phyloP scores from a whole-genome alignment of 2,888 invertebrate species.

The Baronia brevicornis region DNA sequence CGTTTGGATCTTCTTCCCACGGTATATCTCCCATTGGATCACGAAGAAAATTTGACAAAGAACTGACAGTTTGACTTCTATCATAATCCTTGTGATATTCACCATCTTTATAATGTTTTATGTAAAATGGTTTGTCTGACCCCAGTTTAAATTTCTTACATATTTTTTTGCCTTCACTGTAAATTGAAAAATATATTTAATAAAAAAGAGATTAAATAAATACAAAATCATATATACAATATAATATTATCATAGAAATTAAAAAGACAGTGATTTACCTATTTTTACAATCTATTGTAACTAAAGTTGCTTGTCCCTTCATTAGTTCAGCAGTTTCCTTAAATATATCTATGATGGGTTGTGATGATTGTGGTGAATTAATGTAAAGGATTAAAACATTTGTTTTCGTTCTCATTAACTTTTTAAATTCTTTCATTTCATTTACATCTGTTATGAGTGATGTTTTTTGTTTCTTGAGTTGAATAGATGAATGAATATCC shows the following conservation, averaged over 20 bases:
- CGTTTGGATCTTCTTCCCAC: conserved; percentile 91
- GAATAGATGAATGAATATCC: conserved; percentile 35
- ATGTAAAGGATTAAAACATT: conserved; percentile 88
- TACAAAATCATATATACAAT: background rate
- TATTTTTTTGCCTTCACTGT: conserved; percentile 85
- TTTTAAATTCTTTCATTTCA: conserved; percentile 88
- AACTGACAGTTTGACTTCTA: conserved; percentile 80
- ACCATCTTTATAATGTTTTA: conserved; percentile 93
- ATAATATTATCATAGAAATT: background rate
- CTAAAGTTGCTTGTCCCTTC: conserved; percentile 85
- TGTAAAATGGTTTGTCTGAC: conserved; percentile 72
- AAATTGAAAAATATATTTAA: conserved; percentile 20
- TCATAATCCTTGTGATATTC: conserved; percentile 93
- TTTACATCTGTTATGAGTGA: conserved; percentile 77
- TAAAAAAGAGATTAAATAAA: background rate
- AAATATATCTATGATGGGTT: conserved; percentile 79
- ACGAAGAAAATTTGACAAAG: conserved; percentile 88
- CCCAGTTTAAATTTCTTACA: conserved; percentile 88
- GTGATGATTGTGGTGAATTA: conserved; percentile 66
- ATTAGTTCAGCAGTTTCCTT: conserved; percentile 83
- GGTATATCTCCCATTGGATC: conserved; percentile 93
- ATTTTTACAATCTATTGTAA: conserved; percentile 77
- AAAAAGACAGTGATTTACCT: conserved; percentile 51
- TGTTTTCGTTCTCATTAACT: conserved; percentile 87
- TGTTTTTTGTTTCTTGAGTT: conserved; percentile 54